Percentiles rank a stretch among this genome's conserved stretches.
Evolutionary conservation across 2,113 vertebrate species (phyloP).

Genomic region (Plectropomus leopardus): DNA sequence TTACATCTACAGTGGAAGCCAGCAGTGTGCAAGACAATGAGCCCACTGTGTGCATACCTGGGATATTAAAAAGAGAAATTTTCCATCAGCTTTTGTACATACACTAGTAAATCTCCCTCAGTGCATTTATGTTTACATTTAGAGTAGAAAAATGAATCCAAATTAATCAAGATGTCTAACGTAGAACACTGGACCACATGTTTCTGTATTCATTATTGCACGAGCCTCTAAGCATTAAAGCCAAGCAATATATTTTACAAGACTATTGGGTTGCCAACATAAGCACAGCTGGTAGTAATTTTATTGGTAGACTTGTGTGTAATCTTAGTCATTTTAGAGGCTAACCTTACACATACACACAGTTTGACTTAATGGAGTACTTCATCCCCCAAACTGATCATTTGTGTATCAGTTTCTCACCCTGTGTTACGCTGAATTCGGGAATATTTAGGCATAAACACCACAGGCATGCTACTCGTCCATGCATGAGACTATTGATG

Average conservation of each 20-base stretch:
- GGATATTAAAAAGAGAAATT: slow-evolving; percentile 56
- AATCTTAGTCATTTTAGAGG: neutral
- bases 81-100: slow-evolving; percentile 47
- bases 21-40: slow-evolving; percentile 37
- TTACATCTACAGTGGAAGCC: slow-evolving; percentile 51
- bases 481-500: no score
- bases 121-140: slow-evolving; percentile 56
- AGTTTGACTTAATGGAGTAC: no score
- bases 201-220: neutral
- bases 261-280: neutral
- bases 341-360: no score
- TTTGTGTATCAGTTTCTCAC: no score
- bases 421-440: no score
- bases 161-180: slow-evolving; percentile 39
- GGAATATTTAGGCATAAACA: no score
- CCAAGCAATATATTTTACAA: neutral
- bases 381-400: no score
- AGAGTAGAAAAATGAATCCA: slow-evolving; percentile 38
- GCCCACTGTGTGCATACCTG: slow-evolving; percentile 34
- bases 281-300: neutral
- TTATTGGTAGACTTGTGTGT: neutral
- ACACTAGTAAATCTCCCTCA: slow-evolving; percentile 20
- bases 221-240: neutral
- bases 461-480: no score
- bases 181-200: slow-evolving; percentile 2